Evolutionary conservation across 1,140 invertebrate genomes (phyloP).

Genomic region (Bombus polaris): DNA sequence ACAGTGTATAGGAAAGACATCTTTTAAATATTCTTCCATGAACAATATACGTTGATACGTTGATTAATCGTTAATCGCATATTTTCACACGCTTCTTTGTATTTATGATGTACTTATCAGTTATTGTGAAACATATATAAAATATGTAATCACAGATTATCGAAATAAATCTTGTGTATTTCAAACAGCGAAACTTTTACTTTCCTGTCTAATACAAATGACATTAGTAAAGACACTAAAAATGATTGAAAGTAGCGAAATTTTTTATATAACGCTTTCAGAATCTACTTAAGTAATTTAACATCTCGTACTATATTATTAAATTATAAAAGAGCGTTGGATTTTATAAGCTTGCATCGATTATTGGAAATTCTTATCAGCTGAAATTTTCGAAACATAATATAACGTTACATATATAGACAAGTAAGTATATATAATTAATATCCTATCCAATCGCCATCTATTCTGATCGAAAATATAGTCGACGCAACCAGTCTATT

Average conservation of each 20-base stretch:
- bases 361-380: not conserved
- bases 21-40: slow-evolving; percentile 39
- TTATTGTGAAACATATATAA: slow-evolving; percentile 48
- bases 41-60: not conserved
- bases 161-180: slow-evolving; percentile 53
- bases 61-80: slow-evolving; percentile 43
- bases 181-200: slow-evolving; percentile 10
- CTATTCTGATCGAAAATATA: slow-evolving; percentile 21
- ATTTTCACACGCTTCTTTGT: slow-evolving; percentile 66
- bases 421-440: not conserved
- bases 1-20: slow-evolving; percentile 9
- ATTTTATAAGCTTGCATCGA: not conserved
- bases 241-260: not conserved
- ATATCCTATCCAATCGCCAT: slow-evolving; percentile 29
- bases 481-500: not conserved
- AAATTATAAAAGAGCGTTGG: not conserved
- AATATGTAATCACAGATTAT: slow-evolving; percentile 47
- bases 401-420: too few species aligned
- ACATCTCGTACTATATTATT: not conserved
- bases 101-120: slow-evolving; percentile 63
- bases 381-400: not conserved
- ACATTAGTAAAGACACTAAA: not conserved
- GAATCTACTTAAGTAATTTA: not conserved
- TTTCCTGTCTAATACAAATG: not conserved
- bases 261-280: not conserved